Base-by-base conservation (phyloP, 2,888 invertebrate species). In the Drosophila histrio region DNA sequence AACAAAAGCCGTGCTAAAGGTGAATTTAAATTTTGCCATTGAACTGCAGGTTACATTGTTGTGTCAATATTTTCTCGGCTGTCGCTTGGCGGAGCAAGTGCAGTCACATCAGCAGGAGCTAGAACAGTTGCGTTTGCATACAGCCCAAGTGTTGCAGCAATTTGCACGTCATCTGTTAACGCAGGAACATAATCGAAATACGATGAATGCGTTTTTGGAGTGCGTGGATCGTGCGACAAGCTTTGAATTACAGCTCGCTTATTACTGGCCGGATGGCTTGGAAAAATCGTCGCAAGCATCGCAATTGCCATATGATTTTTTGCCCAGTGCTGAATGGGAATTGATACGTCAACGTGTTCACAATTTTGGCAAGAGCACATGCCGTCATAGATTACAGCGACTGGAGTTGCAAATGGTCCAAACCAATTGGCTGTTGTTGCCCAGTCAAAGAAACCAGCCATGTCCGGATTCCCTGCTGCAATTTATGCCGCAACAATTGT, bases 121-220 rank as follows among this genome's bases (percentile, higher is more conserved):
- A 17, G 65, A 80, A 5, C 57, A 72, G 1, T 83, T 83, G 56
- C 77, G 84, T 0, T 50, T 56, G 7, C 73, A 88, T 3, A 91
- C 90, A 0, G 30, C 57, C 0, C 77, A 73, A 7, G 64, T 90
- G 3, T 68, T 92, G 0, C 76, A 80, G n/a, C 62, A 79, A 28
- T 91, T 91, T 28, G 91, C 89, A 0, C 74, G 80, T 0, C 79
- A 84, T 15, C 34, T 92, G n/a, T 74, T 92, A 2, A 65, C 74
- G 2, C 85, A 77, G 5, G 90, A 91, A 63, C 91, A 92, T 67
- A 89, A 90, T 52, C 88, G 89, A 2, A 86, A 90, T 21, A 89
- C 83, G 0, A 90, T 91, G 90, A 90, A 90, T 49, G 89, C 89
- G 1, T 91, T 91, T 53, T 72, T 92, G 0, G 89, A 91, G 70